Evolutionary conservation across 2,888 invertebrate genomes (phyloP).

Genomic region (Leptopilina syphax): DNA sequence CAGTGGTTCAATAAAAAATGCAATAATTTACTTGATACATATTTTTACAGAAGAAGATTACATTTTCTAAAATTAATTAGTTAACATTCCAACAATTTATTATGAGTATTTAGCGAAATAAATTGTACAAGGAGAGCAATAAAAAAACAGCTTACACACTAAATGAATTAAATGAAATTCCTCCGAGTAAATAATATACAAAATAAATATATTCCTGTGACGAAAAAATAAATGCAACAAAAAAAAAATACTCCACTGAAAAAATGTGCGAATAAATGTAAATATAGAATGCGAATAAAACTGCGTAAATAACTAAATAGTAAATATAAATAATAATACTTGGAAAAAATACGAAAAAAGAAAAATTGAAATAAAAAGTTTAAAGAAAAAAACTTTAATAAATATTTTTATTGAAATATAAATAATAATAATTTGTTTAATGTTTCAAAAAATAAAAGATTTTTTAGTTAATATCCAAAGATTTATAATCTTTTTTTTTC

Average conservation of each 20-base stretch:
- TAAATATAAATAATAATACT: not conserved
- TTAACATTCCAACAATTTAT: conserved; percentile 1
- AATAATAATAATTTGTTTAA: too few species aligned
- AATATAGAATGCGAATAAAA: not conserved
- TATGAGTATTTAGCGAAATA: not conserved
- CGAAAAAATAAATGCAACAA: conserved; percentile 19
- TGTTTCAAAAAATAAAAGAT: too few species aligned
- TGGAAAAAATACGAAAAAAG: too few species aligned
- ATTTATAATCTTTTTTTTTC: too few species aligned
- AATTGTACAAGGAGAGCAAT: not conserved
- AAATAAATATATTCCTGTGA: not conserved
- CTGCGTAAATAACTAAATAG: not conserved
- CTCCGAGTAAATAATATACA: not conserved
- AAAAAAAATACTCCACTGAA: not conserved
- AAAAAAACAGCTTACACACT: not conserved
- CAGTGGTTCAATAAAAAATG: not conserved
- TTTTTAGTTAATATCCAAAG: too few species aligned
- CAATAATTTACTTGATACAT: not conserved
- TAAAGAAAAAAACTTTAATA: too few species aligned
- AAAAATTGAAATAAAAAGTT: too few species aligned
- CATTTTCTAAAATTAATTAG: not conserved
- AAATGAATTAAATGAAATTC: conserved; percentile 27
- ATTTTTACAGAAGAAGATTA: not conserved
- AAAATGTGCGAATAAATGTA: not conserved
- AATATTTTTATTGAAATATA: too few species aligned